Base-by-base conservation (phyloP, 2,797 vertebrate species). In the Peromyscus eremicus region DNA sequence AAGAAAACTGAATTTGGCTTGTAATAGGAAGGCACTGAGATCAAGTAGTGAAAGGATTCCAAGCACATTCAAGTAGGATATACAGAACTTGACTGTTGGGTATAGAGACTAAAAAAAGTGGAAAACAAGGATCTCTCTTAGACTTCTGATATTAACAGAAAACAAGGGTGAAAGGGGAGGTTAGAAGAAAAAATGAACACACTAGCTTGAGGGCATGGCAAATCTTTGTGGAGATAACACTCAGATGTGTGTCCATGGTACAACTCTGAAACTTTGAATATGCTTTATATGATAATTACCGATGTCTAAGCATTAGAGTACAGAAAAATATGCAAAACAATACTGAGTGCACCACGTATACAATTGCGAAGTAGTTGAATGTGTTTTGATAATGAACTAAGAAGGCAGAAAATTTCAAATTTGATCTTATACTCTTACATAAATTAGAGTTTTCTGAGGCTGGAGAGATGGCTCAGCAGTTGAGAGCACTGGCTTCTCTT, bases 371-470 rank as follows among this genome's bases (percentile, higher is more conserved):
- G 27, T 95, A 84, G 6, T 9, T 62, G 57, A 68, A 40, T 70
- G 29, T 81, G 84, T 89, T 94, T 89, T 94, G 57, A 83, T 70
- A 29, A 92, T 77, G 92, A 81, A 92, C 12, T 76, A 71, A 32
- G 27, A 71, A 34, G 2, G 2, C 19, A 88, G 46, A 49, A 62
- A 6, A 25, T 89, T 97, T 93, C 64, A 86, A 66, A 92, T 40
- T 29, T 68, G 2, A 88, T 92, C 13, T 62, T 66, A 40, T 43
- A 43, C 79, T 79, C 43, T 43, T 57, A 40, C 25, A 83, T 76
- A 80, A 82, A 73, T 25, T 75, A 43, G 19, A 49, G 43, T n/a
- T 85, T 49, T 52, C 43, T 52, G 64, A 70, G 32, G 43, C 43
- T n/a, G 13, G 32, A 25, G 11, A n/a, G 11, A n/a, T 85, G 32